phyloP scores from a whole-genome alignment of 2,797 vertebrate species.

The Botia almorhae region DNA sequence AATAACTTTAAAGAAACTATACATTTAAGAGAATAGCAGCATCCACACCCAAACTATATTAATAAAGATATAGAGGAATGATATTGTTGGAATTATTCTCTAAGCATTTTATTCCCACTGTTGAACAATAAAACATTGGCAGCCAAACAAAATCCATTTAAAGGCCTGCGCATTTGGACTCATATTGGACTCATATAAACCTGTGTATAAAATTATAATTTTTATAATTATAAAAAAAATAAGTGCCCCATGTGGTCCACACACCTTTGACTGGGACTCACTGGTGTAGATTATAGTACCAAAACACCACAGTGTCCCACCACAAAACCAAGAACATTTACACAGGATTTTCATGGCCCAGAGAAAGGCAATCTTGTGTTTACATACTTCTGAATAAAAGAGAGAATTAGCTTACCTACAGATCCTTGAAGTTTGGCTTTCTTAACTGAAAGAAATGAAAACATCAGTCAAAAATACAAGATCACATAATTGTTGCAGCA shows the following conservation, averaged over 20 bases:
- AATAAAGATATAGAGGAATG: too few relatives aligned
- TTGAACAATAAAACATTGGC: too few relatives aligned
- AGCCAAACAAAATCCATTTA: too few relatives aligned
- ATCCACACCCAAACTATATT: too few relatives aligned
- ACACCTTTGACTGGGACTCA: background rate
- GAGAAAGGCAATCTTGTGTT: conserved; percentile 10
- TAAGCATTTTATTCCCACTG: too few relatives aligned
- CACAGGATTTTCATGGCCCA: conserved; percentile 18
- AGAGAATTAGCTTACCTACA: conserved; percentile 68
- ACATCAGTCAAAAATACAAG: background rate
- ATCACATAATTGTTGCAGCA: background rate
- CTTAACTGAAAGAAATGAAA: conserved; percentile 71
- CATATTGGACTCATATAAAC: too few relatives aligned
- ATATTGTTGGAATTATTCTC: too few relatives aligned
- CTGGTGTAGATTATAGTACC: background rate
- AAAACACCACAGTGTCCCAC: background rate
- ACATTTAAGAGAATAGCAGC: too few relatives aligned
- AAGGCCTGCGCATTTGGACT: too few relatives aligned
- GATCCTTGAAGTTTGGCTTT: conserved; percentile 80
- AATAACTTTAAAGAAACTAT: too few relatives aligned
- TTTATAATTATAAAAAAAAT: too few relatives aligned
- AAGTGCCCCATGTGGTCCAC: background rate
- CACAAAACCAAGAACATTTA: background rate
- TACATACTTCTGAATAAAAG: conserved; percentile 21
- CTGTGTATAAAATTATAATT: too few relatives aligned